Evolutionary conservation across 2,113 vertebrate species (phyloP).

Genomic region (Empidonax traillii): DNA sequence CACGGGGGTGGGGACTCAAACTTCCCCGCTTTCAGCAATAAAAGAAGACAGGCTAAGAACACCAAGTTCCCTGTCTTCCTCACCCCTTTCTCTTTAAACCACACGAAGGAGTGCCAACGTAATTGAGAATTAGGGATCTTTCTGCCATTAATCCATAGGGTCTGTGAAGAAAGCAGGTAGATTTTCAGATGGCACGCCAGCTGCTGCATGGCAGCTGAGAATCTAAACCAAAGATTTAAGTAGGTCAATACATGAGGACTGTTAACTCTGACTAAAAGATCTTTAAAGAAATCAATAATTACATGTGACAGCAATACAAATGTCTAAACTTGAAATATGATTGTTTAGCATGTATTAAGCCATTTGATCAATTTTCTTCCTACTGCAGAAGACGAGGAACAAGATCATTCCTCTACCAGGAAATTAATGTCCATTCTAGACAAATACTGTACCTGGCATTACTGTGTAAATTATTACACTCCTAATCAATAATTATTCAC

Average conservation of each 20-base stretch:
- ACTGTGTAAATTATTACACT: neutral
- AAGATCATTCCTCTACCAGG: neutral
- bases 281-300: constrained; percentile 24
- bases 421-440: neutral
- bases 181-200: neutral
- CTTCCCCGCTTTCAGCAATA: constrained; percentile 46
- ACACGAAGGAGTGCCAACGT: neutral
- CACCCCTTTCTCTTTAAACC: constrained; percentile 5
- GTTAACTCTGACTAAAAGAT: neutral
- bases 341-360: neutral
- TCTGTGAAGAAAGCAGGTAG: neutral
- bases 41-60: constrained; percentile 40
- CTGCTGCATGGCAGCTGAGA: neutral
- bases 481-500: neutral
- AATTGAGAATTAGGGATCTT: constrained; percentile 35
- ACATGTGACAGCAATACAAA: neutral
- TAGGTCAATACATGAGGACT: neutral
- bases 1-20: constrained; percentile 54
- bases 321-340: neutral
- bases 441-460: neutral
- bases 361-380: neutral
- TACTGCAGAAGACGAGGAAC: neutral
- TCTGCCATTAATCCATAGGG: neutral
- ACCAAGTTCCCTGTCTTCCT: constrained; percentile 26
- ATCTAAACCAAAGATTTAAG: neutral